Base-by-base conservation (phyloP, 2,797 vertebrate species). In the Acanthis flammea region DNA sequence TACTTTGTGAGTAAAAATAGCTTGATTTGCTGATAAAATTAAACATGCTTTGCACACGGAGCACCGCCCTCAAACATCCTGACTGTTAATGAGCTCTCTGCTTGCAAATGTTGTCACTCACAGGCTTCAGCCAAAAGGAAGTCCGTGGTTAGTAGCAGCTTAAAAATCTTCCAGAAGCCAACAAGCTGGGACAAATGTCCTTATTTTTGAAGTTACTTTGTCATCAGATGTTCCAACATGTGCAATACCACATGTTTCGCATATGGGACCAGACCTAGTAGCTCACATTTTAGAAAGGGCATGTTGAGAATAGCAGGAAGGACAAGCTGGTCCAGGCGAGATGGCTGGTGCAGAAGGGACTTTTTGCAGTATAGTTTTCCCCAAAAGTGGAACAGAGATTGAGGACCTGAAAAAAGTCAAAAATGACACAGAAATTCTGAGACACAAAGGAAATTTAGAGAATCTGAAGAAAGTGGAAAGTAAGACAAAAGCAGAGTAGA, bases 11-110 rank as follows among this genome's bases (percentile, higher is more conserved):
- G 66, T 88, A 95, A 95, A 96, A 94, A 94, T 93, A 96, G 50
- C 78, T 77, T 71, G 75, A 95, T 95, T 94, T 96, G 68, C 72
- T 92, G 92, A 95, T 94, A 94, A 94, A 95, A 96, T 93, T 95
- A 94, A 96, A 89, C 55, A 62, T 71, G 84, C 78, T 94, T 91
- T 93, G 78, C 87, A 88, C 45, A 63, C 13, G 4, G 86, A 91
- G 83, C 61, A 85, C 68, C 31, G 0, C 84, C 92, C 68, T 92
- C 84, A 61, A 76, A 87, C 81, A 95, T 95, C 88, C 93, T 94
- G 95, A 74, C 88, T 95, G 74, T 44, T 92, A 92, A 92, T 85
- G 81, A 89, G 57, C 4, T 14, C 79, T 67, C 25, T 67, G 81
- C 84, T 87, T 79, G 67, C 84, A 91, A 57, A 47, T 61, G 25